Evolutionary conservation across 2,888 invertebrate species (phyloP).

Genomic region (Aplocera efformata): DNA sequence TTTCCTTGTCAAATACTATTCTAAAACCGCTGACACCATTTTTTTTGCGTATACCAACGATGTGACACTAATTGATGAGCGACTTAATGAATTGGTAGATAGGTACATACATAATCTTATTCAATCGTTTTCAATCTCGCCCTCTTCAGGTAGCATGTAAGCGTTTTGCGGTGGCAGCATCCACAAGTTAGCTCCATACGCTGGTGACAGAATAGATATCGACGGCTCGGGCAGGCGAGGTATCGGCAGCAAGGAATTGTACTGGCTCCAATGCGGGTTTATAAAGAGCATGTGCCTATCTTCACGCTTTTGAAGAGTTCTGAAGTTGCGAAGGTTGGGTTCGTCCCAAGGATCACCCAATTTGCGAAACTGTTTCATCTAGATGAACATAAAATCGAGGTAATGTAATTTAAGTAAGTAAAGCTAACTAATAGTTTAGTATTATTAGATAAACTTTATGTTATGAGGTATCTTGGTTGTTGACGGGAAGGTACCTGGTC

Average conservation of each 20-base stretch:
- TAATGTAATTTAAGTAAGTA: too few species aligned
- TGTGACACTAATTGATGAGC: too few species aligned
- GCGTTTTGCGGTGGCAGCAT: slow-evolving; percentile 61
- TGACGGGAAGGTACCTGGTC: slow-evolving; percentile 71
- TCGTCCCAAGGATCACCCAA: slow-evolving; percentile 75
- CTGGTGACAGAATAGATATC: slow-evolving; percentile 56
- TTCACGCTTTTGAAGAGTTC: slow-evolving; percentile 65
- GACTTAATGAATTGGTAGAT: too few species aligned
- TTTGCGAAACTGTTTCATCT: slow-evolving; percentile 80
- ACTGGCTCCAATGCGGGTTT: slow-evolving; percentile 71
- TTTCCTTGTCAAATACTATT: too few species aligned
- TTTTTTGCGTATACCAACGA: too few species aligned
- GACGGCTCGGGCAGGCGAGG: slow-evolving; percentile 57
- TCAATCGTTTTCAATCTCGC: slow-evolving; percentile 24
- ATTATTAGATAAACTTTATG: too few species aligned
- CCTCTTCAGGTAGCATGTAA: slow-evolving; percentile 43
- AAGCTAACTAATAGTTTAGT: too few species aligned
- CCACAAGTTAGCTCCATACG: slow-evolving; percentile 49
- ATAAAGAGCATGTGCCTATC: slow-evolving; percentile 75
- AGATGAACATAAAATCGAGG: slow-evolving; percentile 20
- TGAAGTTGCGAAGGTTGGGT: slow-evolving; percentile 74
- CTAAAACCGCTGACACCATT: too few species aligned
- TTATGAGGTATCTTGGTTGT: too few species aligned
- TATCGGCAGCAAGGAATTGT: slow-evolving; percentile 71
- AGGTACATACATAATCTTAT: not conserved